Evolutionary conservation across 2,888 invertebrate genomes (phyloP), one percentile per base, ranked within the genome.

Genomic region (Cheilosia vernalis): DNA sequence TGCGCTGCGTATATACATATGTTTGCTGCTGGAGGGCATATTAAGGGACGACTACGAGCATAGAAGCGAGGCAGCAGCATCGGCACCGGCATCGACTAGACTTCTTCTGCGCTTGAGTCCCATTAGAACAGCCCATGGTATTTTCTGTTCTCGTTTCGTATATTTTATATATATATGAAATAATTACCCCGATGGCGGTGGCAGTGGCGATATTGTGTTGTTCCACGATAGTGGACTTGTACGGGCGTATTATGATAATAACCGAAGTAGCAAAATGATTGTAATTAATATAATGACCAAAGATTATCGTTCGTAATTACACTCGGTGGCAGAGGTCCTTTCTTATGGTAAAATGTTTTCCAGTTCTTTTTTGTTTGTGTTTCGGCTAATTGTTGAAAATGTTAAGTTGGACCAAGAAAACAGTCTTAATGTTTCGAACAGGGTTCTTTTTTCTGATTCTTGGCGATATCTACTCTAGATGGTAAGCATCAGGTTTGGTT

Each of bases 271-370:
- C 77, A 82, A 86, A 87, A 79, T 87, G 79, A 82, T 79, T 87
- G 76, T 88, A 88, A 88, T 88, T 88, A 88, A 87, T 86, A 87
- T 88, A 88, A 88, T 88, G 86, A 84, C 87, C 55, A 70, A 82
- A 87, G 88, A 88, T 88, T 88, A 87, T 84, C 84, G 87, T 88
- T 87, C 81, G 84, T 87, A 88, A 88, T 88, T 87, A 87, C 87
- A 80, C 82, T 70, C 44, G 76, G 42, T 47, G 66, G 66, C 30
- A 49, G 60, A 67, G 37, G 37, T 49, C 61, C 66, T 79, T 78
- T 58, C 47, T 73, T 63, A 27, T 27, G 40, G 21, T 10, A 19
- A 37, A 13, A 47, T 51, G 9, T 40, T 37, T 24, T 64, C 1
- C 10, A 51, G 24, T 40, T 53, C 1, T 44, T 51, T 51, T n/a